These are phyloP conservation scores for Ailurus styani DNA, from an alignment of 2,113 vertebrate species.

Conservation along the genomic window DNA sequence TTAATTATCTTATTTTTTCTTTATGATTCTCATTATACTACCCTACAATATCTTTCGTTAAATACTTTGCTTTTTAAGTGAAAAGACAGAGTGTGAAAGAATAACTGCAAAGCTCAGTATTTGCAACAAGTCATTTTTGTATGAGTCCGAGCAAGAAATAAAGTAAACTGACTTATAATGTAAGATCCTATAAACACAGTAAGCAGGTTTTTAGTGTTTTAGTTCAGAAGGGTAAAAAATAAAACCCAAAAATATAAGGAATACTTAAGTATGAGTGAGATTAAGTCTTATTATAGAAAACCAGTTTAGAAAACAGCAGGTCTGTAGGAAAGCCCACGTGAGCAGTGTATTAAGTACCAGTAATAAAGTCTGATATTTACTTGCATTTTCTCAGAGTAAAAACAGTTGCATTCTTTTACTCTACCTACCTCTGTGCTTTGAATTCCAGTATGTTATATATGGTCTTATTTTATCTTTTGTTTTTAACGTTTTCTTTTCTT, in stretches of 20 bases:
- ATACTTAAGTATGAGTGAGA: neutral
- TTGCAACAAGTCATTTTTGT: neutral
- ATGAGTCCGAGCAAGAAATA: neutral
- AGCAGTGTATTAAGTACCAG: neutral
- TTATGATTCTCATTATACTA: neutral
- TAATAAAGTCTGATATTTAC: neutral
- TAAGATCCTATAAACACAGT: neutral
- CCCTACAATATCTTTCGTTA: neutral
- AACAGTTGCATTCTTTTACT: neutral
- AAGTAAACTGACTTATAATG: neutral
- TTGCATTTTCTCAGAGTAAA: neutral
- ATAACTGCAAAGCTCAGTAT: neutral
- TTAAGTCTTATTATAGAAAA: neutral
- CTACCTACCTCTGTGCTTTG: neutral
- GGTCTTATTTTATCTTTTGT: neutral
- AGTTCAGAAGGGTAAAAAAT: neutral
- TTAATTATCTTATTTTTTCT: constrained; percentile 18
- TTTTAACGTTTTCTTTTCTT: neutral
- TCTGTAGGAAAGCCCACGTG: neutral
- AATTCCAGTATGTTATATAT: neutral
- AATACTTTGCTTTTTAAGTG: neutral
- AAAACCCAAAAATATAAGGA: neutral
- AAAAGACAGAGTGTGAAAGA: neutral
- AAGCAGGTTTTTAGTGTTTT: neutral
- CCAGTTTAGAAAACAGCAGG: neutral